phyloP scores from a whole-genome alignment of 2,113 vertebrate species.

The Lampris megalopsis region DNA sequence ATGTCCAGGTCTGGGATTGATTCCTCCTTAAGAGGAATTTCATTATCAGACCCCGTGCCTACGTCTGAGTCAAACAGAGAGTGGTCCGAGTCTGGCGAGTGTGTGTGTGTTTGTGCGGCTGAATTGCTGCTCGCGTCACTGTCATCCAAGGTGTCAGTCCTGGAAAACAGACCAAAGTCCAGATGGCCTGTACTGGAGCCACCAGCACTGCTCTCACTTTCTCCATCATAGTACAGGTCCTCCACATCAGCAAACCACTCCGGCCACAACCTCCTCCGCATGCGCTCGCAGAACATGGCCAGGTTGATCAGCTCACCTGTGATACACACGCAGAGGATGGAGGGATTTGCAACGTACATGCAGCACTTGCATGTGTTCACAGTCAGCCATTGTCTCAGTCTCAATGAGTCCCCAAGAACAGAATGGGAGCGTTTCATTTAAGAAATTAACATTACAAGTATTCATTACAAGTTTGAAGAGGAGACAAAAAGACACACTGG shows the following conservation, averaged over 20 bases:
- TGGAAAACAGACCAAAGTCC: conserved; percentile 93
- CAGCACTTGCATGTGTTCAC: background rate
- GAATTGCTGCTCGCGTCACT: conserved; percentile 85
- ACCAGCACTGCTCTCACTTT: conserved; percentile 86
- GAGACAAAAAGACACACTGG: too few species aligned
- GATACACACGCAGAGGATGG: conserved; percentile 11
- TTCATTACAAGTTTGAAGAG: background rate
- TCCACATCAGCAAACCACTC: conserved; percentile 94
- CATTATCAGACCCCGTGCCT: conserved; percentile 91
- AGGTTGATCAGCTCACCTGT: conserved; percentile 96
- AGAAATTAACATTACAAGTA: too few species aligned
- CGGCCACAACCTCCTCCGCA: conserved; percentile 95
- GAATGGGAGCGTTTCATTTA: too few species aligned
- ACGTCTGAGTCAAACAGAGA: conserved; percentile 95
- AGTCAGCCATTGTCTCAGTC: too few species aligned
- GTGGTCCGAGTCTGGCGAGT: conserved; percentile 88
- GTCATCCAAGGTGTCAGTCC: conserved; percentile 94
- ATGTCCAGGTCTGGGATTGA: conserved; percentile 66
- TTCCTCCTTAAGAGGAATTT: conserved; percentile 87
- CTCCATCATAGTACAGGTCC: conserved; percentile 90
- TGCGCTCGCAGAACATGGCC: conserved; percentile 97
- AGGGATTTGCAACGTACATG: background rate
- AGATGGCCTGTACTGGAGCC: conserved; percentile 71
- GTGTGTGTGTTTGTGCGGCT: conserved; percentile 69
- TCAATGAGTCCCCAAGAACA: too few species aligned